Conservation (phyloP, 2,113 vertebrate species). For the Agapornis roseicollis region DNA sequence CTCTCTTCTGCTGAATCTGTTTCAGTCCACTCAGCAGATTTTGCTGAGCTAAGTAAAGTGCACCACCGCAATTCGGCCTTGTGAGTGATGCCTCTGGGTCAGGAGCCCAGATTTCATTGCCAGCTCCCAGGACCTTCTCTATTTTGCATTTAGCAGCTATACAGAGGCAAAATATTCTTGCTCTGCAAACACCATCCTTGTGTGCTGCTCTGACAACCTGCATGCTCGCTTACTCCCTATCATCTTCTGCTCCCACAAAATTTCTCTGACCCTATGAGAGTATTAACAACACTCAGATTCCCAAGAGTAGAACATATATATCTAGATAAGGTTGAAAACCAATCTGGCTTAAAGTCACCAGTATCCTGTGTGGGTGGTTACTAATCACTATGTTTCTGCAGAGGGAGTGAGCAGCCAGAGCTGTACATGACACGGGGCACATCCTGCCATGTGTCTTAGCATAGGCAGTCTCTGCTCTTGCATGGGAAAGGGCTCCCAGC, state of each 20-base stretch:
- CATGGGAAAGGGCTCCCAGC: background rate
- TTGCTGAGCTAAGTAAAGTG: background rate
- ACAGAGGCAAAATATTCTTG: background rate
- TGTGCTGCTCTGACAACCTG: background rate
- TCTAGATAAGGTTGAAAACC: background rate
- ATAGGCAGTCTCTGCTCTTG: rapidly evolving
- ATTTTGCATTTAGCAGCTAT: background rate
- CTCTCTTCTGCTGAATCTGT: background rate
- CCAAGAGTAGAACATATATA: background rate
- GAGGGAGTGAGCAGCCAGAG: rapidly evolving
- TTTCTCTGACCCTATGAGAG: background rate
- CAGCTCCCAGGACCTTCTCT: background rate
- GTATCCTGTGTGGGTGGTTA: background rate
- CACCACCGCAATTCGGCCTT: rapidly evolving
- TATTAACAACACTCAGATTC: background rate
- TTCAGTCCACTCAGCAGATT: background rate
- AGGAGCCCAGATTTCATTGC: background rate
- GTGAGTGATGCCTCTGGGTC: background rate
- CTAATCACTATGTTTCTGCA: background rate
- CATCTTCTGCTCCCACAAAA: background rate
- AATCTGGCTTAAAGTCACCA: background rate
- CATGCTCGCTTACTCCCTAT: background rate
- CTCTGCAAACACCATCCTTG: background rate
- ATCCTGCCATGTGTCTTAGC: background rate
- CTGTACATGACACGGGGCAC: rapidly evolving